A percentile compares a stretch with the other conserved stretches of the same genome.
Conservation (phyloP, 2,113 vertebrate species). For the Lycocorax pyrrhopterus region DNA sequence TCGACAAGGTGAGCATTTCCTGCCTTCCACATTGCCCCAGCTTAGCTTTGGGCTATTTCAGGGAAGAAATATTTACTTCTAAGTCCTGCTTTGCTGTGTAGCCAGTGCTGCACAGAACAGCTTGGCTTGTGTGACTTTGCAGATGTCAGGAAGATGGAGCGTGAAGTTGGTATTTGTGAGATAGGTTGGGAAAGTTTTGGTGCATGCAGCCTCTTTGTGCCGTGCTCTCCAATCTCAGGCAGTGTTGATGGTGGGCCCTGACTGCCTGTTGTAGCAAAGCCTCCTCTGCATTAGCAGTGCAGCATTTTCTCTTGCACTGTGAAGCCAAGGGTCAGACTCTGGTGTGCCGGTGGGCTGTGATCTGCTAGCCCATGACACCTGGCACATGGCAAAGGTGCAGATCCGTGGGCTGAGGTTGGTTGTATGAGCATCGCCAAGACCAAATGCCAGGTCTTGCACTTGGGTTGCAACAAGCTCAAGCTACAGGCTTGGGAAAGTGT, state of each 20-base stretch:
- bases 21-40: neutral
- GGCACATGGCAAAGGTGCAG: neutral
- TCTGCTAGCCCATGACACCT: neutral
- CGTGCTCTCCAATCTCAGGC: neutral
- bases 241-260: neutral
- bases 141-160: neutral
- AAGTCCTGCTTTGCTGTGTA: neutral
- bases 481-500: neutral
- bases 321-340: neutral
- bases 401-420: neutral
- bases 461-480: neutral
- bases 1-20: neutral
- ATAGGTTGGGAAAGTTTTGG: neutral
- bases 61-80: neutral
- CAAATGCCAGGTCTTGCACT: neutral
- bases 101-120: neutral
- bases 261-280: neutral
- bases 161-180: neutral
- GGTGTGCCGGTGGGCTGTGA: accelerated
- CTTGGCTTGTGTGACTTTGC: neutral
- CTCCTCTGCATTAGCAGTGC: neutral
- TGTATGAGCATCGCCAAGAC: neutral
- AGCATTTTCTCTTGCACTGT: neutral
- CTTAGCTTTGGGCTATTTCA: neutral
- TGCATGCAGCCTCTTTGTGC: neutral